Base-by-base conservation (phyloP, 2,888 invertebrate species). In the Drosophila flavopinicola region DNA sequence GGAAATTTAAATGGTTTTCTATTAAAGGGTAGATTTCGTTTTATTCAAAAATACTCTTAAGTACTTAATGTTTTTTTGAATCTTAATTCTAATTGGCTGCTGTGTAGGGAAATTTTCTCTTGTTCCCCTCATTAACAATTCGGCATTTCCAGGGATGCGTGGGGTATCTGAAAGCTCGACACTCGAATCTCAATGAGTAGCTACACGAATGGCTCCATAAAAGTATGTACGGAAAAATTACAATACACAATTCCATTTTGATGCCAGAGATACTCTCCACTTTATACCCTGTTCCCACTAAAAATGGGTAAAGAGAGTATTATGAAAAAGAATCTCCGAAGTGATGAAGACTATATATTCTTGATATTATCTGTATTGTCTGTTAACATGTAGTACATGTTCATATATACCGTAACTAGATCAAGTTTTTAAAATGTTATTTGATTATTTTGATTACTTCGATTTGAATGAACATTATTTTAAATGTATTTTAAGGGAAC, bases 101-200 rank as follows among this genome's bases (percentile, higher is more conserved):
- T 56, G 27, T 32, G n/a, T 2, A 35, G 11, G 44, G 48, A 5
- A 24, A 52, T 48, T 42, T 38, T 71, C 67, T 51, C 51, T 51
- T 38, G 15, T 71, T 20, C 67, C 67, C 65, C 54, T 68, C 9
- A 15, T 1, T 13, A n/a, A 13, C 20, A 23, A 13, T 7, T 4
- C 3, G 17, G 5, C 7, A 23, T 11, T 9, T n/a, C 1, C 9
- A 37, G 20, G 24, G 6, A 23, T 27, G 27, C 15, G 11, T 13
- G 7, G 35, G 9, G 11, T 37, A 29, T 11, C 7, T 6, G 7
- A 49, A 56, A 45, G 49, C 63, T 45, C 5, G n/a, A 3, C 7
- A 23, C 17, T 9, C 10, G 25, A 15, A 41, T 42, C 17, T 44
- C 7, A 11, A 17, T 44, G 17, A 11, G 20, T 11, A 20, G 10